These are phyloP conservation scores for Melinaea menophilus DNA, from an alignment of 2,888 invertebrate genomes.

Conservation along the genomic window DNA sequence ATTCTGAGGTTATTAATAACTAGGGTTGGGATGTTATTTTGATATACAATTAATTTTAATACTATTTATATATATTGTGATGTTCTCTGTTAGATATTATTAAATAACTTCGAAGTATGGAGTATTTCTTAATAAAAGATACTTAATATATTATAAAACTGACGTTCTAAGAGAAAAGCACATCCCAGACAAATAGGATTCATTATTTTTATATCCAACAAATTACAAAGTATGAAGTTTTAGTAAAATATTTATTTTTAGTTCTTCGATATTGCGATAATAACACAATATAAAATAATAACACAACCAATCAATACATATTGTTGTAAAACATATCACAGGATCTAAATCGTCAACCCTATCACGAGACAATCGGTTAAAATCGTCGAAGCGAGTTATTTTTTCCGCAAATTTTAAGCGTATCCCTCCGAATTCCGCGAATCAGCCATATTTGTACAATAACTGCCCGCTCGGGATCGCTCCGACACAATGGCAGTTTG, in stretches of 20 bases:
- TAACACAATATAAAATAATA: constrained; percentile 5
- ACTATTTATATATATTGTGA: too few species aligned
- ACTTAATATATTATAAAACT: too few species aligned
- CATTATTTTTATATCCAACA: too few species aligned
- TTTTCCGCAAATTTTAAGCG: constrained; percentile 73
- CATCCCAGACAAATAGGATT: too few species aligned
- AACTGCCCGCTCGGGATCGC: constrained; percentile 60
- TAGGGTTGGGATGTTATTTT: constrained; percentile 35
- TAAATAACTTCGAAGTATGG: too few species aligned
- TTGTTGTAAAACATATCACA: constrained; percentile 23
- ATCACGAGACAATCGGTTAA: constrained; percentile 47
- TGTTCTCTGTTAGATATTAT: constrained; percentile 3
- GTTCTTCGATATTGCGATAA: constrained; percentile 9
- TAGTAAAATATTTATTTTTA: constrained; percentile 2
- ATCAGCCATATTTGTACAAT: constrained; percentile 69
- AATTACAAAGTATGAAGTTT: background rate
- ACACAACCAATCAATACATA: constrained; percentile 13
- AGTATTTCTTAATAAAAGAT: too few species aligned
- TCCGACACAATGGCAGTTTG: constrained; percentile 61
- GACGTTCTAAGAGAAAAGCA: too few species aligned
- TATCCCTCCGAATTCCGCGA: constrained; percentile 61
- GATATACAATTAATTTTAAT: too few species aligned
- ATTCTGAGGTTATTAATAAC: constrained; percentile 73
- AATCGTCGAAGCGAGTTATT: constrained; percentile 53
- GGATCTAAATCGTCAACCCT: constrained; percentile 49